A percentile compares a stretch with the other conserved stretches of the same genome.
Evolutionary conservation across 2,888 invertebrate genomes (phyloP).

Genomic region (Ganaspis brasiliensis): DNA sequence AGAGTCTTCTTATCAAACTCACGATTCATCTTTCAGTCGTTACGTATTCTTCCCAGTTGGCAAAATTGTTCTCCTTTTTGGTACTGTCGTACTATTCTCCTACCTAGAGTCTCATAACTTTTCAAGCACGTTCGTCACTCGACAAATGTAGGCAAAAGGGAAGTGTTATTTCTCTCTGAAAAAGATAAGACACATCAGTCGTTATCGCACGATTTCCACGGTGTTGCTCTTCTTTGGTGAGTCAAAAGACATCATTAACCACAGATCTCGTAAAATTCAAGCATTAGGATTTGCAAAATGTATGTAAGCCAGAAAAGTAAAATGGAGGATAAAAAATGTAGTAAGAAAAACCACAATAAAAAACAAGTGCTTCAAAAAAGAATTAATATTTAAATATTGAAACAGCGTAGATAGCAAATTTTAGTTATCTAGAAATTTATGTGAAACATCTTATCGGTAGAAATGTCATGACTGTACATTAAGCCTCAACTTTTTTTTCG

Average conservation of each 20-base stretch:
- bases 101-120: slow-evolving; percentile 13
- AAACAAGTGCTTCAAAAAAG: background rate
- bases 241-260: background rate
- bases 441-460: no score
- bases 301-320: background rate
- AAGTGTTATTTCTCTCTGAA: slow-evolving; percentile 3
- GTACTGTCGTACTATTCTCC: background rate
- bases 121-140: background rate
- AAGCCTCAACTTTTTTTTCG: no score
- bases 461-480: no score
- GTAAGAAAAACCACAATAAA: background rate
- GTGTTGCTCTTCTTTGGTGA: slow-evolving; percentile 23
- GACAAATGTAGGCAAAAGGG: background rate
- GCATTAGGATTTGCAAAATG: background rate
- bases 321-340: background rate
- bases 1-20: slow-evolving; percentile 66
- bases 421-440: no score
- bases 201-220: slow-evolving; percentile 14
- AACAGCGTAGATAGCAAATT: no score
- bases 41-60: slow-evolving; percentile 64
- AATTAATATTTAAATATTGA: no score
- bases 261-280: background rate
- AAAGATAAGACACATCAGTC: slow-evolving; percentile 21
- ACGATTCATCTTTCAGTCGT: slow-evolving; percentile 71
- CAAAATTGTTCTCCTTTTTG: slow-evolving; percentile 20